phyloP scores from a whole-genome alignment of 1,140 invertebrate species.

The Meloidogyne floridensis region DNA sequence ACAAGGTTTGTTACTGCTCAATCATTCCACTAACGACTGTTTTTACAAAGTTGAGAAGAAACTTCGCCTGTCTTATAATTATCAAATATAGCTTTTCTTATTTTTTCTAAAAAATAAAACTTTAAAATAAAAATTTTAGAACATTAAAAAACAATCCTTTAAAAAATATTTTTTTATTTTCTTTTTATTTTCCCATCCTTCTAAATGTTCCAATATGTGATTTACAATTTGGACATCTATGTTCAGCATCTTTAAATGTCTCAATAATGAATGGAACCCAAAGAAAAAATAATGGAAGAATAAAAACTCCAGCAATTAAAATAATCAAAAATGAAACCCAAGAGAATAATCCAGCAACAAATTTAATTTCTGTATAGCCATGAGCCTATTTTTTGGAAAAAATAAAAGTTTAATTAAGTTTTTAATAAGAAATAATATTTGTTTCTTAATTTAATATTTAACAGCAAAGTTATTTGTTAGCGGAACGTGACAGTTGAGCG shows the following conservation, averaged over 20 bases:
- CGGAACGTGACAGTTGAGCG: too few relatives aligned
- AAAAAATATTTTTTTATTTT: slow-evolving; percentile 5
- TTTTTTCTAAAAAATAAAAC: not conserved
- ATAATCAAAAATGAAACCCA: slow-evolving; percentile 53
- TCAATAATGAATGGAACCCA: slow-evolving; percentile 61
- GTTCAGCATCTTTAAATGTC: slow-evolving; percentile 60
- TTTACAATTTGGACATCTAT: slow-evolving; percentile 56
- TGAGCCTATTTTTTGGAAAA: slow-evolving; percentile 43
- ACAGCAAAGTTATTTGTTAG: not conserved
- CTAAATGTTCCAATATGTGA: slow-evolving; percentile 57
- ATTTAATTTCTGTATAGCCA: slow-evolving; percentile 53
- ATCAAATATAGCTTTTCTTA: not conserved
- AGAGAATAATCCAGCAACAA: slow-evolving; percentile 33
- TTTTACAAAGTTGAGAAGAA: too few relatives aligned
- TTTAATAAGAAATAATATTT: not conserved
- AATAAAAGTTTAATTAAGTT: slow-evolving; percentile 11
- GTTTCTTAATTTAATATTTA: too few relatives aligned
- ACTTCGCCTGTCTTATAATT: too few relatives aligned
- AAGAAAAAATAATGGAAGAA: slow-evolving; percentile 59
- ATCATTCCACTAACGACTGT: too few relatives aligned
- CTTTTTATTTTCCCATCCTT: slow-evolving; percentile 53
- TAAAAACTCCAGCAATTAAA: slow-evolving; percentile 49
- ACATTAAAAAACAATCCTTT: slow-evolving; percentile 9
- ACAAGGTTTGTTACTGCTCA: too few relatives aligned
- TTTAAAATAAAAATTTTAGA: slow-evolving; percentile 4